Evolutionary conservation across 2,797 vertebrate species (phyloP), one percentile per base, ranked within the genome.

Genomic region (Crypturellus tataupa): DNA sequence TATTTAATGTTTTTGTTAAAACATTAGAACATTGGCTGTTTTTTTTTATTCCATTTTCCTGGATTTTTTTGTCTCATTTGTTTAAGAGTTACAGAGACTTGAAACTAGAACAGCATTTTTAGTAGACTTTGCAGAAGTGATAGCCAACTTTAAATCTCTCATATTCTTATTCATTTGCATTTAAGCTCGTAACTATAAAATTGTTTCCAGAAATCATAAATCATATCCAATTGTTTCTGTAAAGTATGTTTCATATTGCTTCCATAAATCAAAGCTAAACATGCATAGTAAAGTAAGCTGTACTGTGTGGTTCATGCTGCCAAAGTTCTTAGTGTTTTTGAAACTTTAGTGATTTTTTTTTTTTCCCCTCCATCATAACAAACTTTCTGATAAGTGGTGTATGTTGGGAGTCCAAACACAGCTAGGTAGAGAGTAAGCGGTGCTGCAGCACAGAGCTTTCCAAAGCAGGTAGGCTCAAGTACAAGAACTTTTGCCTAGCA

Each of bases 1-100:
- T 60, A 12, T 58, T 75, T 67, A 40, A 90, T 77, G 7, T 70
- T 75, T 83, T 67, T 35, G 6, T 68, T 73, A n/a, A 8, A 60
- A 16, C 2, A 3, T 82, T 9, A 49, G 12, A 24, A 6, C 55
- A 21, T 51, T 27, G 56, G 11, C 21, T 18, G 1, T 0, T 37
- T 68, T 87, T 37, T 47, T 87, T 47, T 59, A 62, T 91, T 75
- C 6, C 0, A 2, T 64, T 85, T 63, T 39, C 47, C 67, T 51
- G 33, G 14, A 27, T 6, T 1, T 2, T 39, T 47, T n/a, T 13
- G 11, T 24, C 40, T 77, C 15, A 12, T 69, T 83, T 85, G 4
- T 85, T 82, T 65, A 27, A 49, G 24, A 35, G 15, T 68, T 85
- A 29, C 0, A 51, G 27, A 89, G 49, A 55, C 9, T 27, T 29